Evolutionary conservation across 2,113 vertebrate species (phyloP).

Genomic region (Pseudopodoces humilis): DNA sequence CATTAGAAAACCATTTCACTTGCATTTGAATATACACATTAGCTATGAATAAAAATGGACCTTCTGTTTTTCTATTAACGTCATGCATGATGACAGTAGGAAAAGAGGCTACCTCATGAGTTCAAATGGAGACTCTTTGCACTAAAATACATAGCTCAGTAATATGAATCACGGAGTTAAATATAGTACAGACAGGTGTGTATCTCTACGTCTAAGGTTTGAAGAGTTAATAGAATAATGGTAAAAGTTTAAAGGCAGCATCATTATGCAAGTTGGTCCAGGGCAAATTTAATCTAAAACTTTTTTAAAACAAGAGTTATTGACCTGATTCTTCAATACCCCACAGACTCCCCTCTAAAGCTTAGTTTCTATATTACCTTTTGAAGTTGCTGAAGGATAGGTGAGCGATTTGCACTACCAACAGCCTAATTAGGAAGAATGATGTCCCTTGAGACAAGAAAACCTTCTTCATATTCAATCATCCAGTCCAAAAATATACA

Average conservation of each 20-base stretch:
- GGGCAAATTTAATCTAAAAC: constrained; percentile 21
- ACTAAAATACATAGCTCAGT: not conserved
- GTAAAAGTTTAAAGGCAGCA: not conserved
- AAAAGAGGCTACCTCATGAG: not conserved
- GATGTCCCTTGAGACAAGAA: constrained; percentile 24
- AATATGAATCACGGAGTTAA: not conserved
- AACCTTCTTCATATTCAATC: constrained; percentile 53
- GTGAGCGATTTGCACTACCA: constrained; percentile 49
- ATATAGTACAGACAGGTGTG: not conserved
- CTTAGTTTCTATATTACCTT: constrained; percentile 45
- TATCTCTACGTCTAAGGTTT: not conserved
- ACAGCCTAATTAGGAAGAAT: constrained; percentile 66
- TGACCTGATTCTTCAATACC: constrained; percentile 69
- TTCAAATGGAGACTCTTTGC: not conserved
- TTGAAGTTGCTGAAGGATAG: constrained; percentile 67
- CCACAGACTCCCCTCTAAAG: constrained; percentile 48
- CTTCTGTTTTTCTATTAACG: not conserved
- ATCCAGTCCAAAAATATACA: constrained; percentile 53
- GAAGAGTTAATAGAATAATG: not conserved
- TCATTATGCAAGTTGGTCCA: not conserved
- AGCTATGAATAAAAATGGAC: not conserved
- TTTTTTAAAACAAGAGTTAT: constrained; percentile 49
- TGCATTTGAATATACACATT: not conserved
- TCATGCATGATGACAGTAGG: not conserved
- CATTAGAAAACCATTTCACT: not conserved